Evolutionary conservation across 2,888 invertebrate species (phyloP).

Genomic region (Tethea ocularis): DNA sequence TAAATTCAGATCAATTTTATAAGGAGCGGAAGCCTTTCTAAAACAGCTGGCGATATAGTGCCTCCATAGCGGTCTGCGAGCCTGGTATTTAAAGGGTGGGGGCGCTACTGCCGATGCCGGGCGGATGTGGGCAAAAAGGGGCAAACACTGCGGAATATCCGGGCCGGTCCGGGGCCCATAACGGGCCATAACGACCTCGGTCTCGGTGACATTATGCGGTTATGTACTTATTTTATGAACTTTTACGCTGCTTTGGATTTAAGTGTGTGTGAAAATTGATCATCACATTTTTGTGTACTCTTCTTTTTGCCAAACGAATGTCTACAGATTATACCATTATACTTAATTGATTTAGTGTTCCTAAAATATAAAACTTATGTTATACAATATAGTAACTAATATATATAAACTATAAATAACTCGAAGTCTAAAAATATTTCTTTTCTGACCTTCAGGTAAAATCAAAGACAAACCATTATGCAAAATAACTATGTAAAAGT

Average conservation of each 20-base stretch:
- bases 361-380: no score
- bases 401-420: no score
- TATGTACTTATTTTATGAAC: slow-evolving; percentile 2
- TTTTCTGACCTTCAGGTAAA: no score
- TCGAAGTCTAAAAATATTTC: no score
- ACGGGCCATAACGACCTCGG: slow-evolving; percentile 21
- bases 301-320: not conserved
- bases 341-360: not conserved
- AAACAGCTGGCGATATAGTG: not conserved
- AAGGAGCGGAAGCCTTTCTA: not conserved
- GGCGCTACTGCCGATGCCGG: slow-evolving; percentile 16
- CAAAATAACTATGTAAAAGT: not conserved
- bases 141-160: slow-evolving; percentile 31
- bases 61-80: slow-evolving; percentile 3
- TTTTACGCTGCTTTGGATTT: not conserved
- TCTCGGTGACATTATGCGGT: slow-evolving; percentile 22
- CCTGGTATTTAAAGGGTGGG: slow-evolving; percentile 17
- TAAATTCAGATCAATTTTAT: not conserved
- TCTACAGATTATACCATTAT: no score
- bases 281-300: not conserved
- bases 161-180: slow-evolving; percentile 23
- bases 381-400: no score
- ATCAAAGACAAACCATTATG: no score
- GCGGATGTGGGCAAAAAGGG: slow-evolving; percentile 31
- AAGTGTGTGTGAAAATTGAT: not conserved